phyloP scores from a whole-genome alignment of 1,140 invertebrate species.

The Nixonia krombeini region DNA sequence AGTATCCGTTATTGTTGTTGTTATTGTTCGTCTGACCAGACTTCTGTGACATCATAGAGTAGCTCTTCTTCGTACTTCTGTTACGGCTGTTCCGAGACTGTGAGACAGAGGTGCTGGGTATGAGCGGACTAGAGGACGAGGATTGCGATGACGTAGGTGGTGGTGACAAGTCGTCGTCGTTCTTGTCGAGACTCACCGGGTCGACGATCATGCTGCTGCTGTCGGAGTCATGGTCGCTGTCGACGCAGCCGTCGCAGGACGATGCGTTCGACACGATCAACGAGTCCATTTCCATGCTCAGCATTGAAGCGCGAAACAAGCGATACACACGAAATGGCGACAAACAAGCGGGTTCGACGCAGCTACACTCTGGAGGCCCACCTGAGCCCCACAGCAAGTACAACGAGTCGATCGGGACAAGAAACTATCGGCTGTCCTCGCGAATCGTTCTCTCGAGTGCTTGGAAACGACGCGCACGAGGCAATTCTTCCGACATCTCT shows the following conservation, averaged over 20 bases:
- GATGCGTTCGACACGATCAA: constrained; percentile 61
- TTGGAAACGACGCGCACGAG: constrained; percentile 14
- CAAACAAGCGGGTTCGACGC: no score
- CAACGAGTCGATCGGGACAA: background rate
- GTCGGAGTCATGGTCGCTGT: constrained; percentile 69
- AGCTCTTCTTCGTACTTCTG: constrained; percentile 55
- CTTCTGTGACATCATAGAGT: constrained; percentile 57
- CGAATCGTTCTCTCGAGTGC: constrained; percentile 5
- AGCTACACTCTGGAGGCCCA: constrained; percentile 1
- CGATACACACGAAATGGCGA: background rate
- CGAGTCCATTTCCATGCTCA: constrained; percentile 43
- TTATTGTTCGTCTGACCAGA: constrained; percentile 19
- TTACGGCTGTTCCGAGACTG: constrained; percentile 22
- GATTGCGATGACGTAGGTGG: constrained; percentile 54
- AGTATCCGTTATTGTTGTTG: constrained; percentile 49
- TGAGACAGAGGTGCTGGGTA: constrained; percentile 42
- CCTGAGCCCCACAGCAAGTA: background rate
- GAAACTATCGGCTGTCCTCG: background rate
- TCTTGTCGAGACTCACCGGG: constrained; percentile 67
- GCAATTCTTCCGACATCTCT: constrained; percentile 50
- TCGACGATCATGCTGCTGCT: constrained; percentile 69
- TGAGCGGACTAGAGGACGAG: constrained; percentile 55
- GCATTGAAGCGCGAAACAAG: constrained; percentile 11
- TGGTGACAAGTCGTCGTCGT: constrained; percentile 56
- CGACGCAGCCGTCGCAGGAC: constrained; percentile 65